Conservation (phyloP, 2,113 vertebrate species). For the Austrofundulus limnaeus region DNA sequence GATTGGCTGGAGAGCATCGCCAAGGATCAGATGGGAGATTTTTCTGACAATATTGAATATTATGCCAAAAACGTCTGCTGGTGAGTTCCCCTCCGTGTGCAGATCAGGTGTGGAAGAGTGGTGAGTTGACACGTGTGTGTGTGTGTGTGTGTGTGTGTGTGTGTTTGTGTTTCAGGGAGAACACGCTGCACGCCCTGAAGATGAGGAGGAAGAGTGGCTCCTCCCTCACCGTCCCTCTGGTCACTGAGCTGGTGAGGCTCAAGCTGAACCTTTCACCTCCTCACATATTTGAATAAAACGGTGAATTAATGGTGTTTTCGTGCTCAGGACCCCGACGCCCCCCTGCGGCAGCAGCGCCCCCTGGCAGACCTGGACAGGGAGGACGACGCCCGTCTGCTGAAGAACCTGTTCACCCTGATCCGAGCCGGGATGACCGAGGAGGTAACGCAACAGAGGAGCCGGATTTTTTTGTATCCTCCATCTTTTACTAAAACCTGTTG, state of each 20-base stretch:
- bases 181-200: conserved; percentile 90
- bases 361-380: conserved; percentile 95
- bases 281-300: not conserved
- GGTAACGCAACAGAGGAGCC: too few relatives aligned
- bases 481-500: not conserved
- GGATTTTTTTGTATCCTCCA: not conserved
- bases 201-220: conserved; percentile 78
- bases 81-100: conserved; percentile 81
- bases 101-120: too few relatives aligned
- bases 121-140: too few relatives aligned
- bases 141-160: too few relatives aligned
- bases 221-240: conserved; percentile 84
- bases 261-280: not conserved
- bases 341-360: conserved; percentile 92
- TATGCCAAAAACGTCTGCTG: conserved; percentile 97
- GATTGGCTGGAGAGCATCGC: conserved; percentile 98
- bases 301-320: not conserved
- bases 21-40: conserved; percentile 94
- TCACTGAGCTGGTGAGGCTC: conserved; percentile 89
- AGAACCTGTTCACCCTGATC: conserved; percentile 93
- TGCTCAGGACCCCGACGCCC: conserved; percentile 92
- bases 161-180: conserved; percentile 86
- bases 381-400: conserved; percentile 90
- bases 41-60: conserved; percentile 97
- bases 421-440: conserved; percentile 97